Evolutionary conservation across 1,140 invertebrate genomes (phyloP).

Genomic region (Drosophila arizonae): DNA sequence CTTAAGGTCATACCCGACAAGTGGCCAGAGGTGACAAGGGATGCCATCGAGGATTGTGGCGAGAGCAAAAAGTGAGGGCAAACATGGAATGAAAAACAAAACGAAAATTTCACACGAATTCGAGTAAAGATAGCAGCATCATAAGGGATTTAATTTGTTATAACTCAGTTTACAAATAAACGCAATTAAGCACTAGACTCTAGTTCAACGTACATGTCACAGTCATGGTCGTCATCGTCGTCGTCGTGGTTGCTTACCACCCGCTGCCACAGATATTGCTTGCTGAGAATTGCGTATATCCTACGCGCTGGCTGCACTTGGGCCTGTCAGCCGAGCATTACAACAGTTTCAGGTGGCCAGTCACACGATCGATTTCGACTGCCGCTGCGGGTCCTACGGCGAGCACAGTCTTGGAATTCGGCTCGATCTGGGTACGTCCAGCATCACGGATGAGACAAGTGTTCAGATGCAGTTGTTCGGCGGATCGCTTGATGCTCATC

Average conservation of each 20-base stretch:
- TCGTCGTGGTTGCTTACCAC: conserved; percentile 24
- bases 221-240: conserved; percentile 37
- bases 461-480: conserved; percentile 87
- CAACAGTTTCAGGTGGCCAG: conserved; percentile 94
- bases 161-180: conserved; percentile 61
- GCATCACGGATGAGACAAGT: conserved; percentile 92
- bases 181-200: conserved; percentile 48
- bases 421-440: conserved; percentile 93
- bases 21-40: conserved; percentile 81
- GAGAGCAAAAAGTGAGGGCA: conserved; percentile 12
- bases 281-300: conserved; percentile 47
- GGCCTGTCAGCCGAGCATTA: conserved; percentile 72
- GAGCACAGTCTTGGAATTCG: conserved; percentile 93
- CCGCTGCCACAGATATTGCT: conserved; percentile 59
- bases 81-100: conserved; percentile 67
- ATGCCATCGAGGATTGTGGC: conserved; percentile 22
- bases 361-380: conserved; percentile 90
- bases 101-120: not conserved
- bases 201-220: conserved; percentile 61
- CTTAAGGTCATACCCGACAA: conserved; percentile 98
- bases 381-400: conserved; percentile 94
- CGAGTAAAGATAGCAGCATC: conserved; percentile 35
- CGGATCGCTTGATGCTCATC: conserved; percentile 86
- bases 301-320: not conserved
- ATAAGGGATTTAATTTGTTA: conserved; percentile 59